Evolutionary conservation across 2,113 vertebrate genomes (phyloP).

Genomic region (Hyla sarda): DNA sequence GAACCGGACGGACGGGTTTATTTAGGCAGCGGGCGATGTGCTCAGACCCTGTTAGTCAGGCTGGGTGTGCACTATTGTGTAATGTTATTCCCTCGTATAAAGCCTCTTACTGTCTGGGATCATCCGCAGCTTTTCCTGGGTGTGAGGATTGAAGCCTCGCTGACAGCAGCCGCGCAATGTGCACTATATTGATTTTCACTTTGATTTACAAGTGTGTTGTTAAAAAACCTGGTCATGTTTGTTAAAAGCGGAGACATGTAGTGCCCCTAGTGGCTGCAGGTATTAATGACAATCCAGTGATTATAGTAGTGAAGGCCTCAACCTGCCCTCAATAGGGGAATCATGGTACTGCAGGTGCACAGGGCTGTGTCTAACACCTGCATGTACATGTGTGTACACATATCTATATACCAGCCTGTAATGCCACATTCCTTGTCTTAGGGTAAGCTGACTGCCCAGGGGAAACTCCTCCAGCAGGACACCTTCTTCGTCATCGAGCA

Average conservation of each 20-base stretch:
- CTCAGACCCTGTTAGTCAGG: background rate
- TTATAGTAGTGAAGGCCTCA: too few species aligned
- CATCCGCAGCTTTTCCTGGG: background rate
- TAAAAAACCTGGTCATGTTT: too few species aligned
- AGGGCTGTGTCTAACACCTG: too few species aligned
- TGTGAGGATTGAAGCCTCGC: background rate
- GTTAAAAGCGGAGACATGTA: background rate
- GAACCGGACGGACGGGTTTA: background rate
- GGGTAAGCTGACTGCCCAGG: slow-evolving; percentile 95
- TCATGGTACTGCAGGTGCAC: too few species aligned
- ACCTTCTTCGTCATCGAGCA: slow-evolving; percentile 95
- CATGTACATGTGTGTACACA: too few species aligned
- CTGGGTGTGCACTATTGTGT: background rate
- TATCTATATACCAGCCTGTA: background rate
- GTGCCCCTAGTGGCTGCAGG: background rate
- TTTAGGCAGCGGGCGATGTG: background rate
- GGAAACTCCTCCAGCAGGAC: slow-evolving; percentile 96
- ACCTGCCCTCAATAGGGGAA: too few species aligned
- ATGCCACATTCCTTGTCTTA: slow-evolving; percentile 60
- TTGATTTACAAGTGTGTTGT: too few species aligned
- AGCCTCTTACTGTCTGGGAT: background rate
- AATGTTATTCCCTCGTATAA: background rate
- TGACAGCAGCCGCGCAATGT: background rate
- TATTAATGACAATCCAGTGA: background rate
- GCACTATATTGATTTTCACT: too few species aligned